Evolutionary conservation across 2,113 vertebrate genomes (phyloP).

Genomic region (Plecotus auritus): DNA sequence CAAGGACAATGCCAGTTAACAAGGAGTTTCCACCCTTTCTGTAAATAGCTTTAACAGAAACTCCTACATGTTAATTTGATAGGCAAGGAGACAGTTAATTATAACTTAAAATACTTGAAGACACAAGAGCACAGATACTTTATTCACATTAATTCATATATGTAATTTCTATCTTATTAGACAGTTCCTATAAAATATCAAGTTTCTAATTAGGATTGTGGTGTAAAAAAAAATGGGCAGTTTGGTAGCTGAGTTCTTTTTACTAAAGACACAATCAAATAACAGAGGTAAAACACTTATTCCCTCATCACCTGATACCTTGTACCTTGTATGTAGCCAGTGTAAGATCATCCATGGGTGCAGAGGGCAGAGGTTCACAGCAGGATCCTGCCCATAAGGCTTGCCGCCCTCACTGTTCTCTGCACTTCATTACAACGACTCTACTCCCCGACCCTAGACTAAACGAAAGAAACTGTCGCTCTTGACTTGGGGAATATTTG

Average conservation of each 20-base stretch:
- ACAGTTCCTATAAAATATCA: slow-evolving; percentile 58
- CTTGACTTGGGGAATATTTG: neutral
- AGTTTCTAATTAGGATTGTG: slow-evolving; percentile 53
- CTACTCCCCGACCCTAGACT: neutral
- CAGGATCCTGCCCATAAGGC: slow-evolving; percentile 85
- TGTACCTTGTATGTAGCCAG: neutral
- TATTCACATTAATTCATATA: slow-evolving; percentile 38
- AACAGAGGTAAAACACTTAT: neutral
- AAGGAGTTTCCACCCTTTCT: neutral
- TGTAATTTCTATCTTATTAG: slow-evolving; percentile 19
- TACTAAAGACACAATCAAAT: neutral
- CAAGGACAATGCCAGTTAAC: neutral
- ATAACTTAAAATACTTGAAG: slow-evolving; percentile 32
- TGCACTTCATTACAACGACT: slow-evolving; percentile 45
- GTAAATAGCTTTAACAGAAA: neutral
- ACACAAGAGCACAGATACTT: neutral
- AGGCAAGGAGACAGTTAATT: neutral
- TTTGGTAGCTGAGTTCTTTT: slow-evolving; percentile 52
- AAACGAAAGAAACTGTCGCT: slow-evolving; percentile 2
- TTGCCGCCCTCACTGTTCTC: slow-evolving; percentile 64
- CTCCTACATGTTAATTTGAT: neutral
- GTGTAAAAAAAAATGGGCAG: slow-evolving; percentile 44
- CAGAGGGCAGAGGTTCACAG: slow-evolving; percentile 70
- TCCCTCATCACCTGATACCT: neutral
- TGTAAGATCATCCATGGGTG: neutral